These are phyloP conservation scores for Xenotilapia caudafasciata DNA, from an alignment of 2,113 vertebrate genomes.

Conservation along the genomic window DNA sequence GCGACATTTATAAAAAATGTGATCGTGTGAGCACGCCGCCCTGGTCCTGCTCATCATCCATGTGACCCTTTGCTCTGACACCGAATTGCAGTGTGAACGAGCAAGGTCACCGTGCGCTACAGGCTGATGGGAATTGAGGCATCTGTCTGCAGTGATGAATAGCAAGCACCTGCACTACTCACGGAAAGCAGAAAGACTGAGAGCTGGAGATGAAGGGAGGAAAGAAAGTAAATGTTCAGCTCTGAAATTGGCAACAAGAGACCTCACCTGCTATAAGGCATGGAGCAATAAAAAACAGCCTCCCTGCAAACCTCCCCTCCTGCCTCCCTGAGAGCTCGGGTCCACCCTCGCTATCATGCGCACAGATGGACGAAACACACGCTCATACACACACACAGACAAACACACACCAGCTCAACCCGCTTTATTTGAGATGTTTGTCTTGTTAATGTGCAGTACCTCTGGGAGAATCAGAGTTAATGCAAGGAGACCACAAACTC, in stretches of 20 bases:
- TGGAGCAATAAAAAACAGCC: slow-evolving; percentile 45
- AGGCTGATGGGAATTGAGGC: slow-evolving; percentile 70
- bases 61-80: slow-evolving; percentile 32
- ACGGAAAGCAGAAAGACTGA: slow-evolving; percentile 45
- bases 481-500: slow-evolving; percentile 48
- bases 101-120: slow-evolving; percentile 40
- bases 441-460: slow-evolving; percentile 65
- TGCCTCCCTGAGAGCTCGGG: background rate
- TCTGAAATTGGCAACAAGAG: slow-evolving; percentile 65
- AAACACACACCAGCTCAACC: background rate
- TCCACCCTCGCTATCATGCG: background rate
- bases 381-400: background rate
- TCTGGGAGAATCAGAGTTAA: slow-evolving; percentile 60
- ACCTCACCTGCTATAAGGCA: slow-evolving; percentile 69
- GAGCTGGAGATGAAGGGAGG: slow-evolving; percentile 25
- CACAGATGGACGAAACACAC: background rate
- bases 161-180: slow-evolving; percentile 69
- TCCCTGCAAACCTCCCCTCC: slow-evolving; percentile 1
- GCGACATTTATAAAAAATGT: background rate
- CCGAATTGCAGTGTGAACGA: slow-evolving; percentile 42
- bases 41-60: slow-evolving; percentile 11
- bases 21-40: background rate
- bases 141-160: slow-evolving; percentile 71
- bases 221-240: slow-evolving; percentile 44
- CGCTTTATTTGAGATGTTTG: slow-evolving; percentile 57